Evolutionary conservation across 1,140 invertebrate species (phyloP).

Genomic region (Coelopa frigida): DNA sequence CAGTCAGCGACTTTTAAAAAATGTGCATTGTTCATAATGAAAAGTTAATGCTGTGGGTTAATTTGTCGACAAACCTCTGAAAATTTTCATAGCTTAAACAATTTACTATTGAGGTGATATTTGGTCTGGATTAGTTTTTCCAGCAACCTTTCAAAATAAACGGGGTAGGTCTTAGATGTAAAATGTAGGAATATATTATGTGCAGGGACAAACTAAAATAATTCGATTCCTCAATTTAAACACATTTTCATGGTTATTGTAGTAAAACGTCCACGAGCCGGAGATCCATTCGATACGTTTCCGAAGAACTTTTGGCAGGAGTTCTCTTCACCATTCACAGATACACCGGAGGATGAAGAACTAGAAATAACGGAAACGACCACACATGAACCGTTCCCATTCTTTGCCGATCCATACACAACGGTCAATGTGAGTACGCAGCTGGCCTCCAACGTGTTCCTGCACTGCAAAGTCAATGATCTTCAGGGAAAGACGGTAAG

Average conservation of each 20-base stretch:
- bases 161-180: too few relatives aligned
- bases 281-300: constrained; percentile 43
- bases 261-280: constrained; percentile 42
- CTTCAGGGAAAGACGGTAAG: constrained; percentile 65
- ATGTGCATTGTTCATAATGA: too few relatives aligned
- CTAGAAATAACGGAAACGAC: constrained; percentile 43
- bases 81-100: neutral
- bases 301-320: constrained; percentile 55
- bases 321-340: constrained; percentile 54
- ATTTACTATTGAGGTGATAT: too few relatives aligned
- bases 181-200: too few relatives aligned
- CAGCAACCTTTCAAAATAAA: too few relatives aligned
- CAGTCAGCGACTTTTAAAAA: too few relatives aligned
- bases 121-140: too few relatives aligned
- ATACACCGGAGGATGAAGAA: constrained; percentile 44
- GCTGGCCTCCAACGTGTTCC: constrained; percentile 55
- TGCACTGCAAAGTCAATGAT: constrained; percentile 65
- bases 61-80: too few relatives aligned
- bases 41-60: too few relatives aligned
- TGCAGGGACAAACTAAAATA: neutral
- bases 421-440: constrained; percentile 61
- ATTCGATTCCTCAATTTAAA: neutral
- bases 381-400: constrained; percentile 54
- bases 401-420: constrained; percentile 54
- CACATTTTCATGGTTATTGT: constrained; percentile 7